Percentiles rank a stretch among this genome's conserved stretches.
phyloP scores from a whole-genome alignment of 2,888 invertebrate genomes.

The Ctena decussata region DNA sequence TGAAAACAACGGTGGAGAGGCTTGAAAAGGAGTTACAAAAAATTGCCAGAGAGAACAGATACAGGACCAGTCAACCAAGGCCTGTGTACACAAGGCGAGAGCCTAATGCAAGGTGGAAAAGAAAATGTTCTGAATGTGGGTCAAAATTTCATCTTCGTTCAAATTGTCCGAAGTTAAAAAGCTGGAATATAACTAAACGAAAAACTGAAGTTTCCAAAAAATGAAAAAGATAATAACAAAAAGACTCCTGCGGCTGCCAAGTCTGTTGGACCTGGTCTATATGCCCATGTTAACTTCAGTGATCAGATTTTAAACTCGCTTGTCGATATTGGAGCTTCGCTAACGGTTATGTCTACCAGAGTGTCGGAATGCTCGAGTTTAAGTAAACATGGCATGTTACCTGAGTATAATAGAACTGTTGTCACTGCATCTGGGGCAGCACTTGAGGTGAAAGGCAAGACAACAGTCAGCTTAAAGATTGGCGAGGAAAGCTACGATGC shows the following conservation, averaged over 20 bases:
- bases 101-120: background rate
- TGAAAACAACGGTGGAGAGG: background rate
- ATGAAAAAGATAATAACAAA: background rate
- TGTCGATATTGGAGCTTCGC: slow-evolving; percentile 17
- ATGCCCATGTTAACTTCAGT: background rate
- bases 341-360: slow-evolving; percentile 17
- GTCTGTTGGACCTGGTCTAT: background rate
- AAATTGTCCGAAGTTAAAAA: background rate
- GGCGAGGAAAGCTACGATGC: slow-evolving; percentile 1
- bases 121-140: background rate
- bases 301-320: background rate
- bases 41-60: background rate
- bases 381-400: background rate
- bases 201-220: background rate
- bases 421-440: slow-evolving; percentile 19
- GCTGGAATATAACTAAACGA: background rate
- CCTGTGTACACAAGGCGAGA: no score
- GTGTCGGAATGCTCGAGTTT: background rate
- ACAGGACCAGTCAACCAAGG: background rate
- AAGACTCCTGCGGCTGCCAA: background rate
- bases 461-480: background rate
- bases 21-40: background rate
- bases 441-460: slow-evolving; percentile 19
- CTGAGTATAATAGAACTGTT: slow-evolving; percentile 6
- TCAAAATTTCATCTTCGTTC: background rate